Evolutionary conservation across 2,113 vertebrate genomes (phyloP).

Genomic region (Montifringilla adamsi): DNA sequence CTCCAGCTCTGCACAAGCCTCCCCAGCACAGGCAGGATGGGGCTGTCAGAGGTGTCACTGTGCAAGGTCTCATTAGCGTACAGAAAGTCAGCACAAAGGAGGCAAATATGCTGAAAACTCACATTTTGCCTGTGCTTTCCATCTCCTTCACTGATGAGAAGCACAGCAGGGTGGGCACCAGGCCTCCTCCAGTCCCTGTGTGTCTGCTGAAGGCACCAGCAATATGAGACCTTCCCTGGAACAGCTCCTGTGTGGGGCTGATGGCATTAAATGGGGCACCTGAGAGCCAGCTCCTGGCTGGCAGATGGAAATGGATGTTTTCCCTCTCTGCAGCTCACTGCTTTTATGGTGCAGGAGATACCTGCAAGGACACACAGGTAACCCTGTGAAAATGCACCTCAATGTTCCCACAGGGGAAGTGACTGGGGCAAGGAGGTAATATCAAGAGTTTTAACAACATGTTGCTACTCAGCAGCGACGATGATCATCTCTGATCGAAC

Average conservation of each 20-base stretch:
- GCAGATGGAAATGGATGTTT: not conserved
- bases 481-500: slow-evolving; percentile 36
- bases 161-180: fast-evolving
- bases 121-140: not conserved
- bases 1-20: not conserved
- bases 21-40: not conserved
- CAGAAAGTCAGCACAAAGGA: not conserved
- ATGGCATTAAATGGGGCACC: not conserved
- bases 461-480: not conserved
- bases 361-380: not conserved
- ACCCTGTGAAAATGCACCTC: not conserved
- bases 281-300: not conserved
- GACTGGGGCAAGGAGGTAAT: not conserved
- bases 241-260: not conserved
- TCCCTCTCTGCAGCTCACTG: not conserved
- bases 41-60: not conserved
- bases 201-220: not conserved
- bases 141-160: not conserved
- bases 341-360: fast-evolving
- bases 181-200: not conserved
- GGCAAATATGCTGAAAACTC: not conserved
- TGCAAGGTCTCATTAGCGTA: not conserved
- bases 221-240: not conserved
- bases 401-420: fast-evolving
- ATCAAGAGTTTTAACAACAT: not conserved